A percentile compares a stretch with the other conserved stretches of the same genome.
Evolutionary conservation across 2,888 invertebrate genomes (phyloP).

Genomic region (Drosophila neutralis): DNA sequence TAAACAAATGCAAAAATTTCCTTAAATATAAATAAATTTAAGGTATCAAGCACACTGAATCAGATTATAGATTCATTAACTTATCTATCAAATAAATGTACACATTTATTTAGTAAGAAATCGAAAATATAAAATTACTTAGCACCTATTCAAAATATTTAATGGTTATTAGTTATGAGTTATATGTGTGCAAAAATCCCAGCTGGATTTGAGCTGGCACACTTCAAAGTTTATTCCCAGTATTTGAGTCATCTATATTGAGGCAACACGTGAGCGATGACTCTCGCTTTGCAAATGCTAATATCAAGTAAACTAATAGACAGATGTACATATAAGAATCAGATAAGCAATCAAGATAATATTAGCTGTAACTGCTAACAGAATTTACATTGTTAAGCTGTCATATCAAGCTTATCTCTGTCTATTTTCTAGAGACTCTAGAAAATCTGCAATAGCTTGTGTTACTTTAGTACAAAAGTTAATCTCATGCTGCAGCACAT

Average conservation of each 20-base stretch:
- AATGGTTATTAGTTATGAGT: not conserved
- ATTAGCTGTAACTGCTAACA: not conserved
- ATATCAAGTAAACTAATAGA: not conserved
- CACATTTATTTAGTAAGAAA: not conserved
- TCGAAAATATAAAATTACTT: not conserved
- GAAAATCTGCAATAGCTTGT: not conserved
- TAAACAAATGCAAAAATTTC: not conserved
- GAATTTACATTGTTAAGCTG: not conserved
- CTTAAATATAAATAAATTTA: not conserved
- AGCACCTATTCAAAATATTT: not conserved
- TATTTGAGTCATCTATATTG: not conserved
- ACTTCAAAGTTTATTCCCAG: not conserved
- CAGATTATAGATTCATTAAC: not conserved
- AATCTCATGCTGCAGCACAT: no score
- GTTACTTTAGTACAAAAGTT: not conserved
- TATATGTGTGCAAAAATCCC: slow-evolving; percentile 18
- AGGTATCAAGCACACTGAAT: not conserved
- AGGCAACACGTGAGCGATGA: slow-evolving; percentile 5
- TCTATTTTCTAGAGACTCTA: not conserved
- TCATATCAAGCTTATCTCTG: not conserved
- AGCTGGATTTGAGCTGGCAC: not conserved
- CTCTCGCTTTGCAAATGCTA: not conserved
- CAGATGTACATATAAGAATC: not conserved
- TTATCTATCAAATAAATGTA: not conserved
- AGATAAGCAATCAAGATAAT: not conserved